Conservation (phyloP, 92 coral and sea anemone genomes). For the Bergia sp. region DNA sequence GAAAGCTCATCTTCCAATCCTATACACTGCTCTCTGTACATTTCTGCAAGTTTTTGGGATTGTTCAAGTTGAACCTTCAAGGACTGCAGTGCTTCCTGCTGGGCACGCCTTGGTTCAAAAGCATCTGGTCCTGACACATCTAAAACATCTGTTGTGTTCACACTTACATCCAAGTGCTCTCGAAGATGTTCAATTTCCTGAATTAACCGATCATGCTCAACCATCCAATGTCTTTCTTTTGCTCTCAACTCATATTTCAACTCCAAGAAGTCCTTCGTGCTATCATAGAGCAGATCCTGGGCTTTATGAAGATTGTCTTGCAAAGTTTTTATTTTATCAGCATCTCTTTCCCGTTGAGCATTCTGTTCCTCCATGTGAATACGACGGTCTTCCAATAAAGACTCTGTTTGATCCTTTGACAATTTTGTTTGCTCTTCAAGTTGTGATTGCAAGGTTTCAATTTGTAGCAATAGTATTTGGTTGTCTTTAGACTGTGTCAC, state of each 20-base stretch:
- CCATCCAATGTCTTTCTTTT: slow-evolving; percentile 98
- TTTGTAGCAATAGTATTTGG: slow-evolving; percentile 90
- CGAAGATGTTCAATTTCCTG: slow-evolving; percentile 90
- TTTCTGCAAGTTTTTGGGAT: slow-evolving; percentile 94
- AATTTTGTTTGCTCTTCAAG: slow-evolving; percentile 95
- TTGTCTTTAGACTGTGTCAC: slow-evolving; percentile 57
- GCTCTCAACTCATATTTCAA: slow-evolving; percentile 95
- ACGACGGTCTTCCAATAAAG: slow-evolving; percentile 88
- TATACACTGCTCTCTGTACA: slow-evolving; percentile 98
- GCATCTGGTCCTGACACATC: slow-evolving; percentile 90
- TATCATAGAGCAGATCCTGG: slow-evolving; percentile 92
- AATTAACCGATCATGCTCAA: slow-evolving; percentile 83
- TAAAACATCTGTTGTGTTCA: slow-evolving; percentile 70
- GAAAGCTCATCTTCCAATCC: slow-evolving; percentile 95
- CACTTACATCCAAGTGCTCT: slow-evolving; percentile 81
- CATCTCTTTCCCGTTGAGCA: slow-evolving; percentile 93
- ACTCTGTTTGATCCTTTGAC: slow-evolving; percentile 89
- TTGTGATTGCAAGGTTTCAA: slow-evolving; percentile 95
- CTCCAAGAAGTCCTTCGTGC: slow-evolving; percentile 96
- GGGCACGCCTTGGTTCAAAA: slow-evolving; percentile 92
- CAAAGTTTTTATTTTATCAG: slow-evolving; percentile 90
- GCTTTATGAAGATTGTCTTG: slow-evolving; percentile 90
- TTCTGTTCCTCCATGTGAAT: slow-evolving; percentile 95
- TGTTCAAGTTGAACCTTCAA: slow-evolving; percentile 92
- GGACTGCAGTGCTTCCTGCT: slow-evolving; percentile 87